Evolutionary conservation across 2,888 invertebrate genomes (phyloP), one percentile per base, ranked within the genome.

Genomic region (Latrodectus hesperus): DNA sequence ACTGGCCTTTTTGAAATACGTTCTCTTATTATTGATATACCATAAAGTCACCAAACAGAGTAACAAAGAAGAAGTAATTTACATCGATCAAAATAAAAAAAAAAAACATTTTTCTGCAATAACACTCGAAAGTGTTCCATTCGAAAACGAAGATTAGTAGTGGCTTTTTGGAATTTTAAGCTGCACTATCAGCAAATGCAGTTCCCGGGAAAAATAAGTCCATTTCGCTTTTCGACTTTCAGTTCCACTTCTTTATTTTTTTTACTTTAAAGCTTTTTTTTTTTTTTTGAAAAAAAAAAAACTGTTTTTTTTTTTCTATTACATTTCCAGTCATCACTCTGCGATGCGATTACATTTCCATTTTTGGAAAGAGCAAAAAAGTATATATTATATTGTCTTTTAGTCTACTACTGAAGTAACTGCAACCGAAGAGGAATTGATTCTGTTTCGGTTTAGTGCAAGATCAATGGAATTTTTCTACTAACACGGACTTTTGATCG

Each of bases 291-390:
- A 78, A 52, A 26, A 17, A 53, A 12, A 60, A 72, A 53, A 52
- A 17, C n/a, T n/a, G n/a, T 26, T 17, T 74, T 60, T 80, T 80
- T 70, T 53, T 11, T 55, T 60, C 60, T 53, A 71, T 78, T 78
- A 65, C 72, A 65, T 77, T 78, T n/a, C 16, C 51, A 84, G 84
- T 73, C 77, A 78, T 78, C 84, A 84, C 78, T 84, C 84, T 72
- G 4, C 26, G 78, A 72, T 84, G 84, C 77, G 77, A 84, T 84
- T 76, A 73, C 73, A 17, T 84, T 81, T 81, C 22, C 72, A 17
- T 60, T 60, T 60, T 60, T 77, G 26, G 22, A 76, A 65, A 49
- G 68, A 78, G 49, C 75, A 67, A n/a, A 60, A 60, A 64, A 52
- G 77, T 78, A 78, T 84, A 73, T 84, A 72, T 84, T 84, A 71